phyloP scores from a whole-genome alignment of 64 coral and sea anemone species.

The Actinia equina region DNA sequence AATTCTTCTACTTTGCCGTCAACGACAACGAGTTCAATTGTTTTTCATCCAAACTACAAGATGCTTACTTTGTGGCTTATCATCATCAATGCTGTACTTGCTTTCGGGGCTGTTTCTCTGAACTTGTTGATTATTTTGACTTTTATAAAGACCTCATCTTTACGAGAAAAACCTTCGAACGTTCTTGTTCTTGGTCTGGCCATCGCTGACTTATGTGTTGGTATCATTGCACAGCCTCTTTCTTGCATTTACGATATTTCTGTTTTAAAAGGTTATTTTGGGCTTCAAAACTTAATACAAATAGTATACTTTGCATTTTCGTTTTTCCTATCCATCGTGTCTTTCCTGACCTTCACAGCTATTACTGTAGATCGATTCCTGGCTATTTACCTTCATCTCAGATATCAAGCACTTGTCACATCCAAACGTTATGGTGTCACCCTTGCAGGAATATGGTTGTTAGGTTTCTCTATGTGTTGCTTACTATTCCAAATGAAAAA shows the following conservation, averaged over 20 bases:
- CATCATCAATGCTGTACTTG: background rate
- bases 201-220: constrained; percentile 46
- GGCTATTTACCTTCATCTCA: constrained; percentile 23
- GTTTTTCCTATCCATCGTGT: background rate
- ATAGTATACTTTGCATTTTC: background rate
- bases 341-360: constrained; percentile 25
- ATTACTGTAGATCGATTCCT: constrained; percentile 43
- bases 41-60: background rate
- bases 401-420: constrained; percentile 38
- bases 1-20: background rate
- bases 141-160: constrained; percentile 31
- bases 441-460: background rate
- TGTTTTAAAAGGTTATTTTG: background rate
- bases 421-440: background rate
- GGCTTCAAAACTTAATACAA: background rate
- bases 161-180: constrained; percentile 44
- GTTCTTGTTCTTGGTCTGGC: constrained; percentile 44
- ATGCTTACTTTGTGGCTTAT: background rate
- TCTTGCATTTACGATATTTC: background rate
- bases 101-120: background rate
- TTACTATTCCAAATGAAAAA: background rate
- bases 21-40: background rate
- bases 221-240: constrained; percentile 43
- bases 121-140: constrained; percentile 43
- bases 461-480: background rate